Evolutionary conservation across 2,888 invertebrate species (phyloP), one percentile per base, ranked within the genome.

Genomic region (Troides aeacus): DNA sequence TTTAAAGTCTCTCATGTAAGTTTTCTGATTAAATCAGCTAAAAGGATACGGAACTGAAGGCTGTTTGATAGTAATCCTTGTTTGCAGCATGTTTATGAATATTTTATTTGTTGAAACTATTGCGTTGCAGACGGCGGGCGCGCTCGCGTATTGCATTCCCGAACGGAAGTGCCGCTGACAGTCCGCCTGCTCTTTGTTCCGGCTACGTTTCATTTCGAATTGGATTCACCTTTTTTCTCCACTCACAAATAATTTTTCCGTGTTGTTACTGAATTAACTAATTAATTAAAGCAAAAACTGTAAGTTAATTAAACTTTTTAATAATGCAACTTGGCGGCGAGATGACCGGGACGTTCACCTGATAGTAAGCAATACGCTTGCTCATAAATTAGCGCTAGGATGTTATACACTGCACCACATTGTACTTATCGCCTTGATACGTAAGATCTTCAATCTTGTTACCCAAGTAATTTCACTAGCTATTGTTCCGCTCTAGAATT

Each of bases 131-230:
- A 80, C 82, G 77, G 77, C 76, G 75, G 75, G 74, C 75, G 78
- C 77, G 75, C 74, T 75, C 71, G 78, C 75, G 82, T 81, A 83
- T 88, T 88, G 87, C 84, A 88, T 87, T 88, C 87, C 79, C 82
- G 83, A 85, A 85, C 84, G 85, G 86, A 87, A 86, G 84, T 85
- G 83, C 83, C 85, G 85, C 83, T 89, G 89, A 87, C 88, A 88
- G 85, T 86, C 84, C 85, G 84, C 83, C 83, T 82, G 39, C 86
- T 84, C 88, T 89, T 89, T 86, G 88, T 90, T 85, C 85, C 83
- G 72, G 66, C 74, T 79, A 74, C 79, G 75, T 84, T 84, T 80
- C 75, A 81, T 85, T 85, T 81, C 78, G 79, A 83, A 83, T 81
- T 80, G 81, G 79, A 78, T 79, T 77, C 73, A 73, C 39, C 73